A percentile compares a stretch with the other conserved stretches of the same genome.
phyloP scores from a whole-genome alignment of 1,140 invertebrate genomes.

The Ostrea edulis region DNA sequence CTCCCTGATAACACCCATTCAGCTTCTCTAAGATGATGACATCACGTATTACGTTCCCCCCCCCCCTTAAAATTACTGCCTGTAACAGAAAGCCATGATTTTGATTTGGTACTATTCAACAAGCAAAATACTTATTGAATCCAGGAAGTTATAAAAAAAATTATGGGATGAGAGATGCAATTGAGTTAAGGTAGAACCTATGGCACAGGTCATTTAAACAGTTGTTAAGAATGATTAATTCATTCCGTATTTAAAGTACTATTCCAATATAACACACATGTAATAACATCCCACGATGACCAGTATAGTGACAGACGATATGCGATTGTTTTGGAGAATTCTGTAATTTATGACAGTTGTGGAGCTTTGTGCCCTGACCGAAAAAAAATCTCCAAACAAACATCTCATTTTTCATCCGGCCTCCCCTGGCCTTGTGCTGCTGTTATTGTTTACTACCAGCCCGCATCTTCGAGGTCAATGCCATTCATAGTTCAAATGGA shows the following conservation, averaged over 20 bases:
- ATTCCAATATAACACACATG: too few species aligned
- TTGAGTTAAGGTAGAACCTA: too few species aligned
- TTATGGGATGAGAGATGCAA: too few species aligned
- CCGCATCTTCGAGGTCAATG: background rate
- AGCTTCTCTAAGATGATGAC: background rate
- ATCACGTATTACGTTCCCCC: background rate
- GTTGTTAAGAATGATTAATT: too few species aligned
- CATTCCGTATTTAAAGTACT: too few species aligned
- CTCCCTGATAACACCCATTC: background rate
- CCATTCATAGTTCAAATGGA: background rate
- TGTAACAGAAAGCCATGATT: too few species aligned
- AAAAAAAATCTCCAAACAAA: background rate
- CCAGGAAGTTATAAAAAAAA: too few species aligned
- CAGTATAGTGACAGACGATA: background rate
- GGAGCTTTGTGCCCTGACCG: conserved; percentile 12
- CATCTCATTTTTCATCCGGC: conserved; percentile 15
- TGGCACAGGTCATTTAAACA: too few species aligned
- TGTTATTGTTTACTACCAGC: conserved; percentile 25
- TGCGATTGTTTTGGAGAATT: background rate
- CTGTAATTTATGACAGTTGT: background rate
- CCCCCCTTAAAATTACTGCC: too few species aligned
- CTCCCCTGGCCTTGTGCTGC: background rate
- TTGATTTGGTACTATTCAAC: too few species aligned
- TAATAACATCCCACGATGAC: background rate
- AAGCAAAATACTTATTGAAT: too few species aligned